phyloP scores from a whole-genome alignment of 2,888 invertebrate species.

The Eristalis tenax region DNA sequence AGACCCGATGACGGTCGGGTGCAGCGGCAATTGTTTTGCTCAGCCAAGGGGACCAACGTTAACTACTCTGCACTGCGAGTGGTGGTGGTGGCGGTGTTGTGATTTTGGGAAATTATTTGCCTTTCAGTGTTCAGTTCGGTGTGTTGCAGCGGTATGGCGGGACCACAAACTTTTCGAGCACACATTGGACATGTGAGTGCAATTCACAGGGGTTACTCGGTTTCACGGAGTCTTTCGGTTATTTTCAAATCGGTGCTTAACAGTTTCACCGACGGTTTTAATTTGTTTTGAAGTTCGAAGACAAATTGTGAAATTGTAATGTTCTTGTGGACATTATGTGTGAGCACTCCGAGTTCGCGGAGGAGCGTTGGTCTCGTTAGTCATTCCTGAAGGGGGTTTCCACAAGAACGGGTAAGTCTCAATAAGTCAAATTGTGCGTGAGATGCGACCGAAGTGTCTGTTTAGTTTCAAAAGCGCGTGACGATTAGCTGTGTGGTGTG shows the following conservation, averaged over 20 bases:
- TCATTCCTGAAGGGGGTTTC: too few relatives aligned
- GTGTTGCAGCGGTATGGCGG: neutral
- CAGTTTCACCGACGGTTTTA: slow-evolving; percentile 41
- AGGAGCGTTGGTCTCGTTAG: too few relatives aligned
- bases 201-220: neutral
- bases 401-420: too few relatives aligned
- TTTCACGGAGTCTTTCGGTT: neutral
- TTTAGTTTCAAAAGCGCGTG: too few relatives aligned
- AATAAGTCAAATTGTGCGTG: too few relatives aligned
- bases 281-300: slow-evolving; percentile 56
- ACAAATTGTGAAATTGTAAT: slow-evolving; percentile 7
- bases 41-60: slow-evolving; percentile 10
- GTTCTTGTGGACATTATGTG: neutral
- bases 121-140: neutral
- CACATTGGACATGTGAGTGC: neutral
- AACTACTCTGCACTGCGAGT: neutral
- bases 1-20: neutral
- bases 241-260: slow-evolving; percentile 26
- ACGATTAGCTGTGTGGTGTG: too few relatives aligned
- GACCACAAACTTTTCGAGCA: slow-evolving; percentile 12
- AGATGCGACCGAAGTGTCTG: too few relatives aligned
- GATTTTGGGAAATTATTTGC: slow-evolving; percentile 45
- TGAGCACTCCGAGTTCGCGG: neutral
- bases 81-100: neutral
- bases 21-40: neutral